A percentile compares a stretch with the other conserved stretches of the same genome.
Conservation (phyloP, 2,888 invertebrate species). For the Cyaniris semiargus region DNA sequence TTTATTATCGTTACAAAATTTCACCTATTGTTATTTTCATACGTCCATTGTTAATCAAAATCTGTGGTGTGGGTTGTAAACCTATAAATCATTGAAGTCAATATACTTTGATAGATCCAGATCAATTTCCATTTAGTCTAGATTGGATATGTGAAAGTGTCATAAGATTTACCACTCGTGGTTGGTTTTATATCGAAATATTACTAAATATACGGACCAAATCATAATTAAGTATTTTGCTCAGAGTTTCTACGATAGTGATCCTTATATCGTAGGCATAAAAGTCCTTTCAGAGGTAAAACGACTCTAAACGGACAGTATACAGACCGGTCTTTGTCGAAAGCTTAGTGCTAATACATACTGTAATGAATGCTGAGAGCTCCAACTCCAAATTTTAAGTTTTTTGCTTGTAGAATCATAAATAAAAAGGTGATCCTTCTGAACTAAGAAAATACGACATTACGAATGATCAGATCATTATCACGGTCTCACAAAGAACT, state of each 20-base stretch:
- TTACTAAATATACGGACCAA: neutral
- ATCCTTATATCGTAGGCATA: neutral
- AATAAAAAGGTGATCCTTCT: neutral
- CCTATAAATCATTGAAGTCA: conserved; percentile 6
- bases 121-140: conserved; percentile 11
- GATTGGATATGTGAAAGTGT: conserved; percentile 17
- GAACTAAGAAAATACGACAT: too few relatives aligned
- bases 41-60: neutral
- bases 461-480: neutral
- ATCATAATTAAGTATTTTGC: neutral
- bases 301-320: neutral
- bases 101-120: neutral
- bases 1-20: neutral
- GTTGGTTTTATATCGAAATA: conserved; percentile 1
- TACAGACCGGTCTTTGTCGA: neutral
- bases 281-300: neutral
- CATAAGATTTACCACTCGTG: conserved; percentile 14
- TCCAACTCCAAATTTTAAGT: neutral
- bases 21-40: neutral
- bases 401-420: neutral
- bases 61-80: neutral
- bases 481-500: neutral
- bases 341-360: neutral
- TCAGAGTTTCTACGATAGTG: neutral
- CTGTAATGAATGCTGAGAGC: too few relatives aligned